phyloP scores from a whole-genome alignment of 1,140 invertebrate species.

The Dinothrombium tinctorium region DNA sequence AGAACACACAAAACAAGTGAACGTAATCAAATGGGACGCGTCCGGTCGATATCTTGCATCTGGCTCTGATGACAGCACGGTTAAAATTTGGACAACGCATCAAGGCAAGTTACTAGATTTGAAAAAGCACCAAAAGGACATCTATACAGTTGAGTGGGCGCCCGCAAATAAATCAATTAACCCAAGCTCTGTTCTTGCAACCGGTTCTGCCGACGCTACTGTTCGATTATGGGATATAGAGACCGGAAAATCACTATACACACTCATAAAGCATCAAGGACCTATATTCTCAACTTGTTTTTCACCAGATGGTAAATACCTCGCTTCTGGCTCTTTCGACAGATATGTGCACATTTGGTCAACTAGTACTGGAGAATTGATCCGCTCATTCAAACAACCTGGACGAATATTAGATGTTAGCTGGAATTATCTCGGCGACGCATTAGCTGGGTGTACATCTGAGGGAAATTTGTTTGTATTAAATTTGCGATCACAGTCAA shows the following conservation, averaged over 20 bases:
- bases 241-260: conserved; percentile 74
- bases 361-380: no score
- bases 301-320: conserved; percentile 54
- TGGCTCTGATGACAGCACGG: conserved; percentile 96
- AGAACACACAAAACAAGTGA: conserved; percentile 96
- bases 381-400: no score
- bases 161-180: conserved; percentile 86
- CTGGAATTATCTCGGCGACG: conserved; percentile 93
- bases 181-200: conserved; percentile 78
- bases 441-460: conserved; percentile 92
- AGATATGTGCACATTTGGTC: conserved; percentile 99
- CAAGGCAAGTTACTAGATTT: conserved; percentile 86
- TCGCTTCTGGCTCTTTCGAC: conserved; percentile 95
- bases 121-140: conserved; percentile 94
- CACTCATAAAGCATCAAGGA: conserved; percentile 86
- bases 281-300: conserved; percentile 51
- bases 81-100: conserved; percentile 63
- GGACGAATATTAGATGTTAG: no score
- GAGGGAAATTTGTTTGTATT: conserved; percentile 97
- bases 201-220: conserved; percentile 89
- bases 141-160: conserved; percentile 98
- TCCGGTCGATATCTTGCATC: conserved; percentile 89
- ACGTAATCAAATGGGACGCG: conserved; percentile 98
- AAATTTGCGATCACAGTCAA: no score
- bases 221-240: conserved; percentile 90